phyloP scores from a whole-genome alignment of 2,797 vertebrate species.

The Crossoptilon crossoptilon region DNA sequence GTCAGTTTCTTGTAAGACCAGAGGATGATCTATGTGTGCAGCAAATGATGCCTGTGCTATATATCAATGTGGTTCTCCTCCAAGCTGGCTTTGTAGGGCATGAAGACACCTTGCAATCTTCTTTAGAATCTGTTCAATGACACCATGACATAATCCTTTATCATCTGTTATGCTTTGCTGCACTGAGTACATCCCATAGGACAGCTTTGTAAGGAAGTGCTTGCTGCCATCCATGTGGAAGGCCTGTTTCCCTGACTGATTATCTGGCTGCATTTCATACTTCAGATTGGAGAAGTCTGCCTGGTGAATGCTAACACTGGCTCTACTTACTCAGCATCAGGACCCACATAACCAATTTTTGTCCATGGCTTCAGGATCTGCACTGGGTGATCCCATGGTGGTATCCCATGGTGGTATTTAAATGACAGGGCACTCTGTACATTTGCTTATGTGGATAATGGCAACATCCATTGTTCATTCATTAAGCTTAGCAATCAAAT shows the following conservation, averaged over 20 bases:
- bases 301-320: background rate
- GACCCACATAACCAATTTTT: background rate
- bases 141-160: constrained; percentile 20
- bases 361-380: background rate
- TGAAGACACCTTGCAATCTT: background rate
- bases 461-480: background rate
- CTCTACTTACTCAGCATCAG: background rate
- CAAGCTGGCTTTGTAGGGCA: constrained; percentile 7
- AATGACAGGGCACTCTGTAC: background rate
- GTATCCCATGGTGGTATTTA: background rate
- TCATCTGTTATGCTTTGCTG: constrained; percentile 30
- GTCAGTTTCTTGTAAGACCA: background rate
- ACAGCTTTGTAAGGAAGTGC: background rate
- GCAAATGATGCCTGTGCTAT: background rate
- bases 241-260: constrained; percentile 33
- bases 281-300: constrained; percentile 11
- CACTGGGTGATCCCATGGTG: background rate
- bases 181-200: constrained; percentile 13
- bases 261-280: background rate
- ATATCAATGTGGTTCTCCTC: background rate
- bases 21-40: background rate
- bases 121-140: constrained; percentile 33
- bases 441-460: background rate
- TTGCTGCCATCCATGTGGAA: constrained; percentile 28
- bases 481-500: constrained; percentile 1